Base-by-base conservation (phyloP, 2,888 invertebrate species). In the Mythimna impura region DNA sequence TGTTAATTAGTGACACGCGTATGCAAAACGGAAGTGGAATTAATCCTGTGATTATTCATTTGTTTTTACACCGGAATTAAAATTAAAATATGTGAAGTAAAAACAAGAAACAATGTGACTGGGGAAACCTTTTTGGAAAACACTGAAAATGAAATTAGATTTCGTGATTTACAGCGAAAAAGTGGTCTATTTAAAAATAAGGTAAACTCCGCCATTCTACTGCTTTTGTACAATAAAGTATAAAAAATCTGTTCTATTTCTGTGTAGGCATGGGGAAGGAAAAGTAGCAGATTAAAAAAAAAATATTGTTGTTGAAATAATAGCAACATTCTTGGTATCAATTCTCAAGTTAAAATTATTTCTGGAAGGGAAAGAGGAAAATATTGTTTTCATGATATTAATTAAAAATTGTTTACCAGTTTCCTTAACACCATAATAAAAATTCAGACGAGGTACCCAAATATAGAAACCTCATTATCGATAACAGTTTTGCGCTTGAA, bases 1-100 rank as follows among this genome's bases (percentile, higher is more conserved):
- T 78, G 77, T 71, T 80, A 73, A 85, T 86, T 80, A 70, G 76
- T 65, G 68, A 71, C 78, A 78, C 74, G 80, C 66, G 66, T 74
- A 60, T 72, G 76, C 61, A 66, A 69, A 73, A 78, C 66, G 82
- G 76, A 84, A 78, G 68, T 60, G 52, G 55, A 66, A 77, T 73
- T 80, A 82, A 65, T 61, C 58, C 64, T 50, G 70, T 80, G 60
- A 71, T 81, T 80, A 80, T 71, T 78, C 67, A 60, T 84, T 66
- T 73, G 75, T 72, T 58, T 66, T 65, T 36, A 81, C 82, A 80
- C 81, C 76, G 77, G 75, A 71, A 65, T 80, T 60, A 66, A 47
- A 77, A 82, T 58, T 20, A 71, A 67, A 71, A 80, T 43, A 58
- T 47, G 30, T 30, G 9, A 12, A 47, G n/a, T 55, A 40, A 60